phyloP scores from a whole-genome alignment of 2,797 vertebrate genomes.

The Pachyuromys duprasi region DNA sequence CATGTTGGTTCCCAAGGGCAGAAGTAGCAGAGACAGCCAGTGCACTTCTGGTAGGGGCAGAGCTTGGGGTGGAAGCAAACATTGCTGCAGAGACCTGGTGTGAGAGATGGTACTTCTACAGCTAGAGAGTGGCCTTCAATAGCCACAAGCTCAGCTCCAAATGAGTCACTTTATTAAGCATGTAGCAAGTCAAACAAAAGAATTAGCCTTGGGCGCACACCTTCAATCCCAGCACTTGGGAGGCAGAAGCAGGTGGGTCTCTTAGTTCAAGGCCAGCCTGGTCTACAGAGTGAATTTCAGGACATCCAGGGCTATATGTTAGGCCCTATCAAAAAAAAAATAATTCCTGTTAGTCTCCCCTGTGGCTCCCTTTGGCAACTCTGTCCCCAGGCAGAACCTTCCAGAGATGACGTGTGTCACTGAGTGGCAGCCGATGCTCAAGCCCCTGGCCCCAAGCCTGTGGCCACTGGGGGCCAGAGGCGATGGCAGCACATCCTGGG shows the following conservation, averaged over 20 bases:
- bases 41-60: not conserved
- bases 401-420: not conserved
- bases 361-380: no score
- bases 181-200: not conserved
- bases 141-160: not conserved
- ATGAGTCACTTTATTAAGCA: no score
- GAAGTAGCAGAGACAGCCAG: not conserved
- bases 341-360: no score
- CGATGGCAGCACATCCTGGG: not conserved
- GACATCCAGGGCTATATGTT: not conserved
- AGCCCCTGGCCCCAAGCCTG: not conserved
- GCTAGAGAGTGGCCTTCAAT: not conserved
- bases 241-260: not conserved
- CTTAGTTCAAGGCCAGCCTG: not conserved
- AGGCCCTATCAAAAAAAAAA: not conserved
- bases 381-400: not conserved
- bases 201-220: accelerated
- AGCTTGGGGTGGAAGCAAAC: no score
- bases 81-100: not conserved
- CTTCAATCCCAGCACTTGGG: not conserved
- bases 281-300: not conserved
- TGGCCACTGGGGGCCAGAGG: not conserved
- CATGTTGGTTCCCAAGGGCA: not conserved
- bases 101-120: not conserved
- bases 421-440: not conserved